phyloP scores from a whole-genome alignment of 2,888 invertebrate species.

The Empis livida region DNA sequence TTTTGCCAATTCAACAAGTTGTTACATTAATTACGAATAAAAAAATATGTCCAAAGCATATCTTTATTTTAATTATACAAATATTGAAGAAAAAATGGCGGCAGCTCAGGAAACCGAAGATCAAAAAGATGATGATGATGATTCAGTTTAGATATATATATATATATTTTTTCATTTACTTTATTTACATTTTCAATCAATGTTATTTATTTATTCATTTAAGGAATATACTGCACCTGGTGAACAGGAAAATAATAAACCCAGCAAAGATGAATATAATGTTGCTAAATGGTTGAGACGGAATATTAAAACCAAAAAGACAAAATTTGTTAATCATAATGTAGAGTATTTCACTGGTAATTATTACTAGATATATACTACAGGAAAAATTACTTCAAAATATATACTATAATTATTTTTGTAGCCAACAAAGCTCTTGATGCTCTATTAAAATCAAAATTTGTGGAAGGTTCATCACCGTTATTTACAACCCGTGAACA shows the following conservation, averaged over 20 bases:
- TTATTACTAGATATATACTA: background rate
- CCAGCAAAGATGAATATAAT: conserved; percentile 80
- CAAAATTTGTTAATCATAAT: conserved; percentile 90
- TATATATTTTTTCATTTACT: background rate
- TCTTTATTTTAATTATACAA: background rate
- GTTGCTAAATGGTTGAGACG: conserved; percentile 91
- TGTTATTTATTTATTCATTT: conserved; percentile 4
- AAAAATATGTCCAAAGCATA: background rate
- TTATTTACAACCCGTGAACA: conserved; percentile 72
- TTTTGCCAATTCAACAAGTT: too few species aligned
- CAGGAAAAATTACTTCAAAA: too few species aligned
- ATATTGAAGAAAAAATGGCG: background rate
- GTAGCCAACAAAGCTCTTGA: conserved; percentile 82
- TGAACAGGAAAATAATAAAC: conserved; percentile 51
- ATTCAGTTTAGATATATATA: background rate
- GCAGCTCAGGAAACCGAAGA: background rate
- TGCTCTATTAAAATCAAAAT: conserved; percentile 80
- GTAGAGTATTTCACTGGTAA: conserved; percentile 92
- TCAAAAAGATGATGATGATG: background rate
- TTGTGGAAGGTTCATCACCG: conserved; percentile 61
- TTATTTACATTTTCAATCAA: background rate
- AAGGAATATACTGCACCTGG: conserved; percentile 36
- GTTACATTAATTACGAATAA: too few species aligned
- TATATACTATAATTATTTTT: conserved; percentile 9
- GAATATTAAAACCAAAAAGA: conserved; percentile 88